A percentile compares a stretch with the other conserved stretches of the same genome.
phyloP scores from a whole-genome alignment of 1,140 invertebrate genomes.

The Solenopsis invicta region DNA sequence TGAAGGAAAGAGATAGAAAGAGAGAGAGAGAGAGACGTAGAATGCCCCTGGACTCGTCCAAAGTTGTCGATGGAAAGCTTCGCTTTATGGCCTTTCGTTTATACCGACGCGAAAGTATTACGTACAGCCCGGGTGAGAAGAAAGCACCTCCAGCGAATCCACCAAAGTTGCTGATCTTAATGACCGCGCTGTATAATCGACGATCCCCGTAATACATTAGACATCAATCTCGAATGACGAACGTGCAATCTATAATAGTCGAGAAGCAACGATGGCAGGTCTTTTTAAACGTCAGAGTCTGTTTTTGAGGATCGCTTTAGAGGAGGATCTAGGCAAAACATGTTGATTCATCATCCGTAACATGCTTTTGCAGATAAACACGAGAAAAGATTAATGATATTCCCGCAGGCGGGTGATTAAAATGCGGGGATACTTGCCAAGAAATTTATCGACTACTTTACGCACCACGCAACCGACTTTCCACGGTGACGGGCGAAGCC shows the following conservation, averaged over 20 bases:
- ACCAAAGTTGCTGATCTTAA: background rate
- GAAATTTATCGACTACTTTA: constrained; percentile 32
- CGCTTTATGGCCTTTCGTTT: constrained; percentile 70
- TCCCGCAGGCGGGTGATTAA: background rate
- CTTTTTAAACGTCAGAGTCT: background rate
- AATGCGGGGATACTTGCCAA: background rate
- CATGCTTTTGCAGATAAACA: background rate
- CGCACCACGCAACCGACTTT: constrained; percentile 4
- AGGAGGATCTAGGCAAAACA: background rate
- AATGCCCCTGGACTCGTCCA: constrained; percentile 59
- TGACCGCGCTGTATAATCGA: background rate
- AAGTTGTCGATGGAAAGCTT: constrained; percentile 72
- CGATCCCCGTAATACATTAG: background rate
- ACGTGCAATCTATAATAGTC: background rate
- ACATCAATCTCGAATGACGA: background rate
- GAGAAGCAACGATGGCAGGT: no score
- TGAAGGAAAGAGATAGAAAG: background rate
- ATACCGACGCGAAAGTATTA: constrained; percentile 39
- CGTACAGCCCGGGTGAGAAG: background rate
- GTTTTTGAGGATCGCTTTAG: background rate
- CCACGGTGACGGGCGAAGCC: constrained; percentile 25
- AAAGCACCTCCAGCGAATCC: constrained; percentile 26
- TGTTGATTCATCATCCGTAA: background rate
- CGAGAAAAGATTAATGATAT: background rate
- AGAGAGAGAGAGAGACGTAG: constrained; percentile 10